phyloP scores from a whole-genome alignment of 2,113 vertebrate species.

The Holacanthus passer region DNA sequence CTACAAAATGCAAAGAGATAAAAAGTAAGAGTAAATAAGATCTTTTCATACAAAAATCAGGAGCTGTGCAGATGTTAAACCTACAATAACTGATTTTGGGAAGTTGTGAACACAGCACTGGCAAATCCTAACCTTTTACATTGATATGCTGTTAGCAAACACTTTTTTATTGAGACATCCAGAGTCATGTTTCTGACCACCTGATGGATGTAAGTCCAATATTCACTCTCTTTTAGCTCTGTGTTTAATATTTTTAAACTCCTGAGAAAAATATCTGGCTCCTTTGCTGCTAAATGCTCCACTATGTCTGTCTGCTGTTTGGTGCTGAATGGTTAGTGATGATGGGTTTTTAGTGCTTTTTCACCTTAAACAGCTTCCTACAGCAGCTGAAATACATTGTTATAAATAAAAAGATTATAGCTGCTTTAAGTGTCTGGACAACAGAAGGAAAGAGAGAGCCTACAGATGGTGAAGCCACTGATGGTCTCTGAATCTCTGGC shows the following conservation, averaged over 20 bases:
- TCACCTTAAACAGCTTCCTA: not conserved
- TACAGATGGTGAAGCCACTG: not conserved
- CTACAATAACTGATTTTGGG: not conserved
- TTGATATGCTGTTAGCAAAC: not conserved
- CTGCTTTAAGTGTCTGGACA: not conserved
- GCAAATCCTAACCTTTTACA: not conserved
- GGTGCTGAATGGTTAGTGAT: not conserved
- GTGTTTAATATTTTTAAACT: not conserved
- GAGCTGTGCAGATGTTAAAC: not conserved
- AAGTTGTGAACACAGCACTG: not conserved
- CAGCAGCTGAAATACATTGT: not conserved
- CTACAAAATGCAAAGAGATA: conserved; percentile 41
- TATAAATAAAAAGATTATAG: not conserved
- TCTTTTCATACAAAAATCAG: not conserved
- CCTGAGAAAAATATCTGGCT: not conserved
- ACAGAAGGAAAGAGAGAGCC: not conserved
- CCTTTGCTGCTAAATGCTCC: not conserved
- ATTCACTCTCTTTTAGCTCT: not conserved
- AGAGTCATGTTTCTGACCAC: not conserved
- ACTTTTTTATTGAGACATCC: not conserved
- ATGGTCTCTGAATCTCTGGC: not conserved
- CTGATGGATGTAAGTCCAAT: no score
- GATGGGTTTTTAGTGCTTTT: not conserved
- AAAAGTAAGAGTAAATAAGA: not conserved
- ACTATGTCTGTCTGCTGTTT: not conserved